A percentile compares a stretch with the other conserved stretches of the same genome.
These are phyloP conservation scores for Cremastinae sp. DNA, from an alignment of 2,888 invertebrate species.

Conservation along the genomic window DNA sequence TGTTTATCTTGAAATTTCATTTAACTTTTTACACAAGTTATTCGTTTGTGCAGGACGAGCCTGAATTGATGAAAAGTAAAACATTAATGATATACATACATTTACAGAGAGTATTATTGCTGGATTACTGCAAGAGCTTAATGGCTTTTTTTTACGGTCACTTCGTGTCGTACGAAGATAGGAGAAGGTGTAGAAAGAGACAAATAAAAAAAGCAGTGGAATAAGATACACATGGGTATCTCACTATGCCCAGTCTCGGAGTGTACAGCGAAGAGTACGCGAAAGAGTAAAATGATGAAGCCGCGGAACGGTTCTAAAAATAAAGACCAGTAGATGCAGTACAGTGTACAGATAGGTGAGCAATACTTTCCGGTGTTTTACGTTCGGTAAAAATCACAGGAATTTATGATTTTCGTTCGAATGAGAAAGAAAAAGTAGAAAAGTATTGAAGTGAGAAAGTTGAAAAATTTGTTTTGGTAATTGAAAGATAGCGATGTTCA, in stretches of 20 bases:
- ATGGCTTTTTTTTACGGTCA: constrained; percentile 4
- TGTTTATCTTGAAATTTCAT: too few species aligned
- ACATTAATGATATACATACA: neutral
- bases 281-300: constrained; percentile 45
- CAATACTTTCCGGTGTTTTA: constrained; percentile 44
- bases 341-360: constrained; percentile 45
- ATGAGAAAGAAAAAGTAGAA: neutral
- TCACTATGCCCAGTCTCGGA: constrained; percentile 48
- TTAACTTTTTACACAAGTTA: too few species aligned
- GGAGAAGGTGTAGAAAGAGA: neutral
- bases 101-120: neutral
- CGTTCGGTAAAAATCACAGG: constrained; percentile 8
- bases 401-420: constrained; percentile 17
- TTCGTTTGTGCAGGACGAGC: too few species aligned
- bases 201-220: constrained; percentile 5
- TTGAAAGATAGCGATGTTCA: too few species aligned
- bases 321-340: constrained; percentile 45
- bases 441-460: constrained; percentile 50
- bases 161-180: neutral
- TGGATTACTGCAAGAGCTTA: neutral
- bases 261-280: constrained; percentile 53
- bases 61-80: too few species aligned
- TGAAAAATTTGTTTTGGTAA: constrained; percentile 66
- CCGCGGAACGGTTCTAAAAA: constrained; percentile 52
- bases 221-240: constrained; percentile 49